phyloP scores from a whole-genome alignment of 2,797 vertebrate species.

The Remorina albescens region DNA sequence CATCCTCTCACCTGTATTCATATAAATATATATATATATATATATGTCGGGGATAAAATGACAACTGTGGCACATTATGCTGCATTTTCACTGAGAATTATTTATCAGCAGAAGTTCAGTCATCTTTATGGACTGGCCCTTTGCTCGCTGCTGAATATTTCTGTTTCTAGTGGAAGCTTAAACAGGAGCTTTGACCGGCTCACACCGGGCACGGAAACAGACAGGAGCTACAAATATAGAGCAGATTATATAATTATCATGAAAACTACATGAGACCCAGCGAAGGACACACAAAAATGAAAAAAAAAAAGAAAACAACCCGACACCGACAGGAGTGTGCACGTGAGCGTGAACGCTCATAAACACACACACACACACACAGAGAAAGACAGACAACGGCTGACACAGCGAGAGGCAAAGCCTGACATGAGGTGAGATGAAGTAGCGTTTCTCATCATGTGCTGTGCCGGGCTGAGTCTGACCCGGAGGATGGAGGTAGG shows the following conservation, averaged over 20 bases:
- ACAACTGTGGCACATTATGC: conserved; percentile 68
- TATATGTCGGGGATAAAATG: conserved; percentile 55
- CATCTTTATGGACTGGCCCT: conserved; percentile 64
- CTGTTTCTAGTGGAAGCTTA: conserved; percentile 75
- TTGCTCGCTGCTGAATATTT: conserved; percentile 78
- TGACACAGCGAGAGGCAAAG: conserved; percentile 44
- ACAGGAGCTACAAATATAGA: conserved; percentile 49
- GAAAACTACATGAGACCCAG: conserved; percentile 57
- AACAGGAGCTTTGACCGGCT: conserved; percentile 68
- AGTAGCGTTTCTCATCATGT: conserved; percentile 75
- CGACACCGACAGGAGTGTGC: conserved; percentile 43
- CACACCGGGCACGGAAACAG: conserved; percentile 43
- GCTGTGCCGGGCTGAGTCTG: conserved; percentile 57
- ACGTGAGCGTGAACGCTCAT: too few relatives aligned
- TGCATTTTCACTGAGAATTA: conserved; percentile 75
- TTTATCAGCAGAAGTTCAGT: conserved; percentile 73
- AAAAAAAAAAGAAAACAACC: conserved; percentile 19
- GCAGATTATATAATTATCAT: conserved; percentile 72
- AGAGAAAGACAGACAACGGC: too few relatives aligned
- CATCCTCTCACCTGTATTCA: conserved; percentile 37
- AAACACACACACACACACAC: too few relatives aligned
- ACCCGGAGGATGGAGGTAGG: conserved; percentile 68
- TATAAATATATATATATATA: conserved; percentile 12
- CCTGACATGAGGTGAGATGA: conserved; percentile 73
- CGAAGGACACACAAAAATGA: conserved; percentile 15